phyloP scores from a whole-genome alignment of 2,113 vertebrate species.

The Labeo rohita region DNA sequence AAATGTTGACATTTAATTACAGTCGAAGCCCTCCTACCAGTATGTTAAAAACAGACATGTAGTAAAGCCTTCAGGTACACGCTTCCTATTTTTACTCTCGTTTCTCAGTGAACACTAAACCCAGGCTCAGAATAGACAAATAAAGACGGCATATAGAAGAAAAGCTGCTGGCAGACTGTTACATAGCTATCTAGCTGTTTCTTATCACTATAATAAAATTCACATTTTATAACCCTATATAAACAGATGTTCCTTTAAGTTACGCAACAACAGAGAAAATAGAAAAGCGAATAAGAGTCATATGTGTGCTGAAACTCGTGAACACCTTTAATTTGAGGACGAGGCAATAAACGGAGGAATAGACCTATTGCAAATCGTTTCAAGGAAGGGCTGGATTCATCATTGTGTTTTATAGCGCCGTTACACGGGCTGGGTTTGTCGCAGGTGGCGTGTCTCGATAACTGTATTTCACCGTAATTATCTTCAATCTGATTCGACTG shows the following conservation, averaged over 20 bases:
- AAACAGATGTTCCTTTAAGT: slow-evolving; percentile 38
- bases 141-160: not conserved
- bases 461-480: slow-evolving; percentile 69
- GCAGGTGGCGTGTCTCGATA: slow-evolving; percentile 62
- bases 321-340: slow-evolving; percentile 21
- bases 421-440: slow-evolving; percentile 67
- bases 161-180: not conserved
- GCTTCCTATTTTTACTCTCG: slow-evolving; percentile 48
- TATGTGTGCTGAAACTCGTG: not conserved
- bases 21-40: slow-evolving; percentile 51
- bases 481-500: slow-evolving; percentile 62
- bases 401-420: slow-evolving; percentile 65
- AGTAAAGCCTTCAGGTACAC: slow-evolving; percentile 41
- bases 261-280: not conserved
- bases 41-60: slow-evolving; percentile 29
- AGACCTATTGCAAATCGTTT: slow-evolving; percentile 47
- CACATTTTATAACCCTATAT: not conserved
- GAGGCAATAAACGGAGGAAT: slow-evolving; percentile 38
- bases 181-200: slow-evolving; percentile 4
- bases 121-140: slow-evolving; percentile 1
- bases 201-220: slow-evolving; percentile 34
- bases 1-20: slow-evolving; percentile 74
- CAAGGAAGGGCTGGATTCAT: slow-evolving; percentile 18
- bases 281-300: not conserved
- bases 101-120: slow-evolving; percentile 1